phyloP scores from a whole-genome alignment of 2,797 vertebrate species.

The Platalea minor region DNA sequence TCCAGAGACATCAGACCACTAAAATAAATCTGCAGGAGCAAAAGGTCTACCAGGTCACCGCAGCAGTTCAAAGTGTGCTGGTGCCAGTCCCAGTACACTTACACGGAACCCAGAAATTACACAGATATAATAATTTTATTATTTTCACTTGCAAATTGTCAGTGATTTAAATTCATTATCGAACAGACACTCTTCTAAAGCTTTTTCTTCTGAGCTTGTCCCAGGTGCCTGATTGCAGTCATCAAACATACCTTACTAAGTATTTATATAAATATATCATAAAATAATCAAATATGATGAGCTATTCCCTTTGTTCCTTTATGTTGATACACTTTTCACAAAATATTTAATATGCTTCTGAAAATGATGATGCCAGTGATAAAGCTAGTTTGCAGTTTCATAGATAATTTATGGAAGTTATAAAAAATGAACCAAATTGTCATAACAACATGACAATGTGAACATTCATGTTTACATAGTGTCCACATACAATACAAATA shows the following conservation, averaged over 20 bases:
- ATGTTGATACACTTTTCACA: conserved; percentile 67
- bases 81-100: background rate
- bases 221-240: conserved; percentile 56
- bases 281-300: conserved; percentile 66
- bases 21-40: conserved; percentile 9
- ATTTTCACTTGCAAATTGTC: conserved; percentile 19
- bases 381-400: conserved; percentile 77
- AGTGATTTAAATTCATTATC: conserved; percentile 31
- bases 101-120: background rate
- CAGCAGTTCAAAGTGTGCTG: background rate
- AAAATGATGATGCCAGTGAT: conserved; percentile 75
- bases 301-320: conserved; percentile 69
- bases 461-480: conserved; percentile 78
- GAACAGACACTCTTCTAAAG: background rate
- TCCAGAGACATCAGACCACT: background rate
- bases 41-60: conserved; percentile 29
- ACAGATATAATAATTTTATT: conserved; percentile 8
- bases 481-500: conserved; percentile 74
- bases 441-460: conserved; percentile 82
- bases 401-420: conserved; percentile 79
- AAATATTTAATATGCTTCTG: conserved; percentile 78
- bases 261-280: conserved; percentile 71
- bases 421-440: conserved; percentile 80
- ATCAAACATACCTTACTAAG: conserved; percentile 59
- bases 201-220: conserved; percentile 40